Evolutionary conservation across 2,113 vertebrate species (phyloP).

Genomic region (Platysternon megacephalum): DNA sequence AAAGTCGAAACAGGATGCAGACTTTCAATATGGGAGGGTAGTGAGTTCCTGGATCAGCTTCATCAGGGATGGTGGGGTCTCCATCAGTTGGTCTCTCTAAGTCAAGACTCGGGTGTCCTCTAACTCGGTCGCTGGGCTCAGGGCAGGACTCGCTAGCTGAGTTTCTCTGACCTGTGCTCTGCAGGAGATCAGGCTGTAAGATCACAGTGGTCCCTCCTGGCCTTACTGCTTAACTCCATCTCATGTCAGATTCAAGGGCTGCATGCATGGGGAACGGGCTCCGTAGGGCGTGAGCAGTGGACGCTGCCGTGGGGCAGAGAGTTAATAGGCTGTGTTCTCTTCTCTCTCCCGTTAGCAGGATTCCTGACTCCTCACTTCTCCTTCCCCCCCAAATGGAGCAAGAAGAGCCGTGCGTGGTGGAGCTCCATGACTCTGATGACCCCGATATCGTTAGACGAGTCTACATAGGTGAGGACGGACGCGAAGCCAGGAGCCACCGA

Average conservation of each 20-base stretch:
- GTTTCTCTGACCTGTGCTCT: neutral
- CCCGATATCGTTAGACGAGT: conserved; percentile 1
- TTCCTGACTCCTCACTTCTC: neutral
- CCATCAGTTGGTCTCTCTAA: neutral
- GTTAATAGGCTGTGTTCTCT: neutral
- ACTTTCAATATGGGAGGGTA: neutral
- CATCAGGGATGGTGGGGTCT: neutral
- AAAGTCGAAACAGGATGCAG: neutral
- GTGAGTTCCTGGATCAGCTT: neutral
- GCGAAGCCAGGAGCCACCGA: neutral
- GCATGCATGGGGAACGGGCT: neutral
- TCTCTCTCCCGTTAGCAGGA: fast-evolving
- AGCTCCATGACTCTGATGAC: conserved; percentile 40
- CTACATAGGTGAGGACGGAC: conserved; percentile 39
- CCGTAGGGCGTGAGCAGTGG: neutral
- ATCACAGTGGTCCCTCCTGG: neutral
- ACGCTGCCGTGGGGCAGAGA: neutral
- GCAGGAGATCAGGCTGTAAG: too few species aligned
- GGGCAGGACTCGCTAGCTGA: neutral
- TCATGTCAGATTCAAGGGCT: neutral
- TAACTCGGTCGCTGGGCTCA: neutral
- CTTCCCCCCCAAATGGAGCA: neutral
- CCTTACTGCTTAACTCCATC: neutral
- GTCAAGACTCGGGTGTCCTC: neutral
- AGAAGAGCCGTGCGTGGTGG: conserved; percentile 34